A percentile compares a stretch with the other conserved stretches of the same genome.
Conservation (phyloP, 2,888 invertebrate species). For the Calameuta pallipes region DNA sequence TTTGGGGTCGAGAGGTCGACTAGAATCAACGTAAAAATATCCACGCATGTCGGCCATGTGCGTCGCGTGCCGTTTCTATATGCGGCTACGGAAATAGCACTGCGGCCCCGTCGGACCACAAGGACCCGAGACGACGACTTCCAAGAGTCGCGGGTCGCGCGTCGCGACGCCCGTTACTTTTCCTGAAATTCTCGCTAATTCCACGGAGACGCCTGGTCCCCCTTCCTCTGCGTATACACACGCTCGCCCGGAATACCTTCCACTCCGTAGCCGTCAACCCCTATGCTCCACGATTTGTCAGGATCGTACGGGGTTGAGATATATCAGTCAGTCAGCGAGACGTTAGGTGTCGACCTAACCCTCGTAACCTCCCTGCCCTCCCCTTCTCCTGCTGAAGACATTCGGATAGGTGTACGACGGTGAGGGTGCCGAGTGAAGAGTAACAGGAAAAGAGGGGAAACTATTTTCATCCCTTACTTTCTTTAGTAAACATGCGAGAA, state of each 20-base stretch:
- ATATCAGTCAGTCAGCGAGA: background rate
- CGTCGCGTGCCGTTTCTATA: background rate
- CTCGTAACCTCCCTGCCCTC: background rate
- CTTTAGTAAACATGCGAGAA: background rate
- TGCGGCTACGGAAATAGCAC: background rate
- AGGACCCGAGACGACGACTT: background rate
- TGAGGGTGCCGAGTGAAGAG: background rate
- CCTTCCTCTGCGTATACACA: background rate
- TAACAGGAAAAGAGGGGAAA: background rate
- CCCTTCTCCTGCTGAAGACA: background rate
- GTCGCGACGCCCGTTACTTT: background rate
- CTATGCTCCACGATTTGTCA: background rate
- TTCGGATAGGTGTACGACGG: background rate
- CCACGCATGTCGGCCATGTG: background rate
- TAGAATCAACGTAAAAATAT: background rate
- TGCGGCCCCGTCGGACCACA: background rate
- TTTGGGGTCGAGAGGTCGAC: background rate
- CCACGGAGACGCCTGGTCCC: background rate
- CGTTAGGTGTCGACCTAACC: background rate
- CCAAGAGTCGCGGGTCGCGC: background rate
- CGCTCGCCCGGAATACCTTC: background rate
- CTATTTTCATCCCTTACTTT: background rate
- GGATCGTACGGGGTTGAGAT: background rate
- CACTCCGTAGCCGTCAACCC: background rate
- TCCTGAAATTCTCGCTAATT: background rate